phyloP scores from a whole-genome alignment of 2,888 invertebrate species.

The Drosophila lacicola region DNA sequence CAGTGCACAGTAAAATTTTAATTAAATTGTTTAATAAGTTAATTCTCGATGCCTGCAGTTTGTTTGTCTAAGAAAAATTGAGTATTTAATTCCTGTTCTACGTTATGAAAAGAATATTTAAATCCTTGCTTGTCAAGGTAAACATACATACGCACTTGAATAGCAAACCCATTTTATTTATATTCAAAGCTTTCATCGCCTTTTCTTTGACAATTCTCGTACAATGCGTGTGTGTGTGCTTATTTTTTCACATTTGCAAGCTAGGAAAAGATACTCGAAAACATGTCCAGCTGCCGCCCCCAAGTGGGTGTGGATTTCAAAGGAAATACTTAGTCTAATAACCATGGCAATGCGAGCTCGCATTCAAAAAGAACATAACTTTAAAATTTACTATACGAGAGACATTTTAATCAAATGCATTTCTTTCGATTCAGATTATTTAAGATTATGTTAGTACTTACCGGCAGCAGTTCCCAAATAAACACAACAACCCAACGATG shows the following conservation, averaged over 20 bases:
- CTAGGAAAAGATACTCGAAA: not conserved
- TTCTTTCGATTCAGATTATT: not conserved
- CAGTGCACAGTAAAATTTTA: no score
- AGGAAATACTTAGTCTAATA: not conserved
- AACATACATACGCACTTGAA: not conserved
- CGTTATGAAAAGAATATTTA: not conserved
- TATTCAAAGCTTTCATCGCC: not conserved
- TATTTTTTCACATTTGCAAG: not conserved
- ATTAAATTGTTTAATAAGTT: no score
- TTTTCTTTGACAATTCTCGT: constrained; percentile 3
- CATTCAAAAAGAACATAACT: not conserved
- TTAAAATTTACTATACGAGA: not conserved
- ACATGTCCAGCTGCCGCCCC: not conserved
- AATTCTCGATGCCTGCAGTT: no score
- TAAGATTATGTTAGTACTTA: constrained; percentile 56
- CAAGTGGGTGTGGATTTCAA: not conserved
- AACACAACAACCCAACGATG: constrained; percentile 59
- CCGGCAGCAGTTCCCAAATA: constrained; percentile 47
- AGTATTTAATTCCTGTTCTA: no score
- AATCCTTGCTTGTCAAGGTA: not conserved
- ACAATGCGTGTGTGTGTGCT: not conserved
- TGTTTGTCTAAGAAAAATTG: no score
- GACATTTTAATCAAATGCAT: constrained; percentile 4
- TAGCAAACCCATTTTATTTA: not conserved
- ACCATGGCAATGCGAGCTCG: not conserved